Base-by-base conservation (phyloP, 2,888 invertebrate species). In the Prosapia bicincta region DNA sequence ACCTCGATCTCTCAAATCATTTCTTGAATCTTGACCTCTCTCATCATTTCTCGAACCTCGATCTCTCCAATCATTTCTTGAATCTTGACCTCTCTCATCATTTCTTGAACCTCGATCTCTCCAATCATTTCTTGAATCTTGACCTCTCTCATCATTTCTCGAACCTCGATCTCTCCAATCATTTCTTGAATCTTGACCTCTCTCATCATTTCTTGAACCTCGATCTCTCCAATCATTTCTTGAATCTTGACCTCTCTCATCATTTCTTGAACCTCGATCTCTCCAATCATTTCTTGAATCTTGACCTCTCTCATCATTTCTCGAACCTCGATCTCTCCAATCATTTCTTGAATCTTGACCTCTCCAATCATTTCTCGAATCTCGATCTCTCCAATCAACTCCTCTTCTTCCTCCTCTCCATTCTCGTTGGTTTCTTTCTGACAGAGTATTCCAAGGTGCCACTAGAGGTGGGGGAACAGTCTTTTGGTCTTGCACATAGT, bases 401-500 rank as follows among this genome's bases (percentile, higher is more conserved):
- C 20, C 54, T 20, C 20, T n/a, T 54, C 54, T n/a, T 20, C 20
- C 20, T 54, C 54, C 54, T 54, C 54, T 54, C 54, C 54, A 54
- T 3, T 54, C 54, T 13, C 54, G n/a, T 5, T 54, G n/a, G 13
- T 54, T 54, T 54, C 54, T n/a, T 54, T 54, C 54, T 3, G n/a
- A 20, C 20, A 2, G 54, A 13, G 20, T 9, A 20, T 20, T 2
- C 54, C 54, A 54, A 20, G 54, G 54, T 10, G n/a, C 3, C 7
- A 54, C 54, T 5, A 54, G 3, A 54, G 54, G 54, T 3, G 54
- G 54, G n/a, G 54, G 54, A 6, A 20, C 54, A 13, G 20, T 54
- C 54, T 67, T 67, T 70, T 75, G 66, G 9, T 70, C 71, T 32
- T 78, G 84, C 85, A 89, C 87, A 82, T 89, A 92, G 72, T 89